Conservation (phyloP, 2,888 invertebrate genomes). For the Chloroclysta siterata region DNA sequence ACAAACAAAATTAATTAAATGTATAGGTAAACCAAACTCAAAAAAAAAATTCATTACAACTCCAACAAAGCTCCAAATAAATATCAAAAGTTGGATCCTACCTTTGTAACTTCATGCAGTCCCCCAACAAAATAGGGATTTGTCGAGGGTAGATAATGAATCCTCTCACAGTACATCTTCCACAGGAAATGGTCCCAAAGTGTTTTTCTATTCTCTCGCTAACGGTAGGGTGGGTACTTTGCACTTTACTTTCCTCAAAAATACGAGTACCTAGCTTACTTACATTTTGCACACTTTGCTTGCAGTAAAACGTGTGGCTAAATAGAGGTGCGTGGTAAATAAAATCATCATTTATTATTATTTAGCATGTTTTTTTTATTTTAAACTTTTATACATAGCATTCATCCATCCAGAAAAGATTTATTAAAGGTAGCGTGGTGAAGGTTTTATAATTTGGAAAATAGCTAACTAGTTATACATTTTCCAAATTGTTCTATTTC, state of each 20-base stretch:
- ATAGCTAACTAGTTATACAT: too few species aligned
- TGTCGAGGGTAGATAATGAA: conserved; percentile 81
- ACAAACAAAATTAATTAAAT: too few species aligned
- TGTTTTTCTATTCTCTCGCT: conserved; percentile 77
- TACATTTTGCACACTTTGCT: background rate
- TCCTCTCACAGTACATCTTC: conserved; percentile 76
- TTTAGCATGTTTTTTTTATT: too few species aligned
- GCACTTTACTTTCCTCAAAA: conserved; percentile 16
- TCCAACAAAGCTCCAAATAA: background rate
- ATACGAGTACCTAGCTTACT: background rate
- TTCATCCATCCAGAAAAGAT: too few species aligned
- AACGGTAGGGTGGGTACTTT: conserved; percentile 54
- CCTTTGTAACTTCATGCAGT: conserved; percentile 42
- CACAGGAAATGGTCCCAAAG: conserved; percentile 80
- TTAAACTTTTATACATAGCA: too few species aligned
- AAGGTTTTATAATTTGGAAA: too few species aligned
- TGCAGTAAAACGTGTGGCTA: background rate
- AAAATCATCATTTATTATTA: background rate
- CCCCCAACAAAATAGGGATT: conserved; percentile 67
- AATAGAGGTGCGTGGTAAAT: background rate
- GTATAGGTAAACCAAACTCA: too few species aligned
- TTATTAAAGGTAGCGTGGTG: too few species aligned
- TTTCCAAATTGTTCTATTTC: too few species aligned
- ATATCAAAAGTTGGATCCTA: conserved; percentile 13
- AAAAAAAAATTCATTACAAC: too few species aligned